Evolutionary conservation across 2,888 invertebrate species (phyloP), one percentile per base, ranked within the genome.

Genomic region (Venustoraphidia nigricollis): DNA sequence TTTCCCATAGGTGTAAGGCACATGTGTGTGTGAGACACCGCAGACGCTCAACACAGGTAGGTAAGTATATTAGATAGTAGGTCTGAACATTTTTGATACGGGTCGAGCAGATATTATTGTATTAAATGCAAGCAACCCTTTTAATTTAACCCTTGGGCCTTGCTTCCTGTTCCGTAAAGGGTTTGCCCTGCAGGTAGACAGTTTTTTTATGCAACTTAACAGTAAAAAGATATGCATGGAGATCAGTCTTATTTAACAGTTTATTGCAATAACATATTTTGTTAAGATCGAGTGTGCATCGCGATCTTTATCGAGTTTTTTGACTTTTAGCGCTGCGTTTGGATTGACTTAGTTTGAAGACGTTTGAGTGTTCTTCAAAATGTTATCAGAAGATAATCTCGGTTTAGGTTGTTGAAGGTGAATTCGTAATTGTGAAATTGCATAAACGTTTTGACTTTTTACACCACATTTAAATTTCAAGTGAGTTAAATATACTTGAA

Each of bases 121-220:
- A 44, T 44, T 44, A 44, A 44, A 34, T 34, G 36, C 10, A 11
- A 14, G 11, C 34, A 44, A 39, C 46, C 46, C 46, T 46, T 46
- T 46, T 45, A 36, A 40, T 46, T 36, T 36, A 46, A 38, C 46
- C 46, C 46, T 46, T 27, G 40, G 39, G 46, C 36, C 35, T 47
- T 47, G 43, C 47, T 47, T 47, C 47, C 47, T 47, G 47, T 47
- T 47, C 47, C 43, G 42, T 38, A 43, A 47, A 47, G 47, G 47
- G 47, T 47, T 47, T 38, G 27, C 42, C 40, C 46, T 40, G 40
- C 46, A 46, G 46, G 46, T 46, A 46, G 45, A 17, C 10, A 13
- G 34, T 38, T 45, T 45, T 38, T 38, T 38, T 38, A 27, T 27
- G 27, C 27, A 27, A 27, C 27, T 27, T 27, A 27, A 27, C 27